Conservation (phyloP, 2,113 vertebrate species). For the Orthonyx spaldingii region DNA sequence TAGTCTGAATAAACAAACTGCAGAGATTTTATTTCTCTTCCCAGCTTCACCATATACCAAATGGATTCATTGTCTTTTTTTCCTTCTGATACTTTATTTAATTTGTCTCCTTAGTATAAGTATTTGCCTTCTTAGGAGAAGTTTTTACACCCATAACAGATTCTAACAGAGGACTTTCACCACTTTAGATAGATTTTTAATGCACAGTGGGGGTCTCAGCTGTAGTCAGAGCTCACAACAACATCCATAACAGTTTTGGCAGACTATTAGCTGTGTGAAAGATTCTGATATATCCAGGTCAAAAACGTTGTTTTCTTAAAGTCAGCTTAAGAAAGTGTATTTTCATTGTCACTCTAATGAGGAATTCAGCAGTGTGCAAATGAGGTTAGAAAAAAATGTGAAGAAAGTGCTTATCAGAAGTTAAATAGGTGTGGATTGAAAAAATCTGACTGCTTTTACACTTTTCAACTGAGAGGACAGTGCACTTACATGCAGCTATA, state of each 20-base stretch:
- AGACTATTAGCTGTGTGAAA: not conserved
- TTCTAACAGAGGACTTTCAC: not conserved
- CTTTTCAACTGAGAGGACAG: not conserved
- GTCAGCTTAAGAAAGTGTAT: not conserved
- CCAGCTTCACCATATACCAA: not conserved
- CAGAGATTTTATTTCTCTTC: not conserved
- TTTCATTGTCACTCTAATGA: not conserved
- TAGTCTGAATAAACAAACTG: not conserved
- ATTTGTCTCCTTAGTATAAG: not conserved
- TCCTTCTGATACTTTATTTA: not conserved
- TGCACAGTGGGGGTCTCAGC: not conserved
- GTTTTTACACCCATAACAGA: not conserved
- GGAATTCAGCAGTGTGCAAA: not conserved
- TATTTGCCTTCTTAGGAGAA: not conserved
- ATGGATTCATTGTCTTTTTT: not conserved
- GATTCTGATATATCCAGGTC: not conserved
- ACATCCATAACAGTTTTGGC: not conserved
- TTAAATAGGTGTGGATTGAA: not conserved
- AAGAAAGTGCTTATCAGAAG: not conserved
- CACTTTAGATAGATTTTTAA: not conserved
- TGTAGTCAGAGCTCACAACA: not conserved
- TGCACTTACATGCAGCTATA: not conserved
- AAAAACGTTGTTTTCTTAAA: not conserved
- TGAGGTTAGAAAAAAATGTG: not conserved
- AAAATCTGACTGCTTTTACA: not conserved